These are phyloP conservation scores for Dryas iulia DNA, from an alignment of 1,140 invertebrate species.

Conservation along the genomic window DNA sequence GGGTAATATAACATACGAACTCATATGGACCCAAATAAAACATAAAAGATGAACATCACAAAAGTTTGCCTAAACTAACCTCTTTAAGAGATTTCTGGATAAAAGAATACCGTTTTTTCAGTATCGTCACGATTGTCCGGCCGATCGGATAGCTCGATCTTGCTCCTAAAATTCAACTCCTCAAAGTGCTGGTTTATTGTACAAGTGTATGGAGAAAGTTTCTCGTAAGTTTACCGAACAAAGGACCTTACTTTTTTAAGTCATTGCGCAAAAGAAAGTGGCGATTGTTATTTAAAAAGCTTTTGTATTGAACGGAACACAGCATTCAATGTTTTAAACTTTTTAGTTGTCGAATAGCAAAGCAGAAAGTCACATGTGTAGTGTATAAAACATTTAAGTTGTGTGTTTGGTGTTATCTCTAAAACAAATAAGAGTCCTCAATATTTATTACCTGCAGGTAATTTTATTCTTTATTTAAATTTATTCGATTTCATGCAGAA, in stretches of 20 bases:
- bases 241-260: slow-evolving; percentile 58
- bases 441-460: slow-evolving; percentile 3
- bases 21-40: slow-evolving; percentile 72
- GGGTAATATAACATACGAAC: slow-evolving; percentile 66
- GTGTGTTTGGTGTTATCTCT: slow-evolving; percentile 8
- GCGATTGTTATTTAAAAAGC: slow-evolving; percentile 59
- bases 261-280: slow-evolving; percentile 71
- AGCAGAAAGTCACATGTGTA: slow-evolving; percentile 58
- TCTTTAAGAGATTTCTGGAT: slow-evolving; percentile 79
- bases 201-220: slow-evolving; percentile 62
- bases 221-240: slow-evolving; percentile 46
- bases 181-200: slow-evolving; percentile 42
- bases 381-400: slow-evolving; percentile 32
- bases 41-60: slow-evolving; percentile 71
- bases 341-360: slow-evolving; percentile 67
- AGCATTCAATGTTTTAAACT: slow-evolving; percentile 54
- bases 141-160: slow-evolving; percentile 71
- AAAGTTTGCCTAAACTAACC: slow-evolving; percentile 80
- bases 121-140: slow-evolving; percentile 74
- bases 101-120: slow-evolving; percentile 79
- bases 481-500: too few relatives aligned
- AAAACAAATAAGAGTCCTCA: not conserved
- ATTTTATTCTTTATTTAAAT: slow-evolving; percentile 4
- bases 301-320: slow-evolving; percentile 60
- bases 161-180: slow-evolving; percentile 33